Evolutionary conservation across 2,888 invertebrate species (phyloP), one percentile per base, ranked within the genome.

Genomic region (Flabesymbios commensalis): DNA sequence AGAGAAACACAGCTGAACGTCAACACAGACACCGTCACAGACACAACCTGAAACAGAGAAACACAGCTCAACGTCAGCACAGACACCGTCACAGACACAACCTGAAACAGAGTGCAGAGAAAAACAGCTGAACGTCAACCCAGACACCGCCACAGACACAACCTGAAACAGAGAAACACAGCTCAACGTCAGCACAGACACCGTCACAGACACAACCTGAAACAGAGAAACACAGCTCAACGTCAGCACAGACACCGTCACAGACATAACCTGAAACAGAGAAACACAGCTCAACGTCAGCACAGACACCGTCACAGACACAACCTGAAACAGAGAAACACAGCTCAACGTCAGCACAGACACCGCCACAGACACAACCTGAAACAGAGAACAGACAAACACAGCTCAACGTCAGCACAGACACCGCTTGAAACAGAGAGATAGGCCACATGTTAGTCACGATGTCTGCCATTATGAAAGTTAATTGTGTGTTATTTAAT

Each of bases 1-100:
- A 94, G 88, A 1, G 94, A 93, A 83, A 95, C 94, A 85, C 91
- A 93, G n/a, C 93, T 92, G 74, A 95, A 85, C 5, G 94, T 94
- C 76, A 94, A 84, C 48, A 95, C 91, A 2, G 93, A 93, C 68
- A 95, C 94, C 28, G 91, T 90, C 69, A 95, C 92, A 0, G 93
- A 92, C 17, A 94, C 59, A n/a, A 43, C 59, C 67, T 67, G 62
- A 14, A 39, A 61, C 75, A 94, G 88, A 1, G 94, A 93, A 83
- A 95, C 94, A 85, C 91, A 93, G n/a, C 93, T 92, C 74, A 95
- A 85, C 5, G 94, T 94, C 76, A 94, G 84, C 48, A 95, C 91
- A 2, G 93, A 93, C 68, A 95, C 94, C 28, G 91, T 90, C 69
- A 95, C 92, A 0, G 93, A 92, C 17, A 94, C 59, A n/a, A 43